Evolutionary conservation across 2,888 invertebrate species (phyloP), one percentile per base, ranked within the genome.

Genomic region (Zeuzera pyrina): DNA sequence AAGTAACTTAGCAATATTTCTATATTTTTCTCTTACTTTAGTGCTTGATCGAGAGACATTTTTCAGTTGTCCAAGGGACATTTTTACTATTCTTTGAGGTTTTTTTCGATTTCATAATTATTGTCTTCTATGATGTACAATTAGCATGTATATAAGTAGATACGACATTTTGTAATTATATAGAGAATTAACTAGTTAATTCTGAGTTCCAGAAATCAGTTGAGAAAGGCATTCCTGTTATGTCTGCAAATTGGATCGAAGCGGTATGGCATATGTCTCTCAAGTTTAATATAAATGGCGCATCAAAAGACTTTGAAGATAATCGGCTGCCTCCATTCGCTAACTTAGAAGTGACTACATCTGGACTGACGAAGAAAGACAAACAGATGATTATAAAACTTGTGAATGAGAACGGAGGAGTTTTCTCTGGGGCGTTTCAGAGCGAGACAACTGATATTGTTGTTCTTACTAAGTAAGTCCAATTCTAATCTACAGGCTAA

Each of bases 171-270:
- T n/a, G n/a, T n/a, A n/a, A n/a, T n/a, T n/a, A n/a, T n/a, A n/a
- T n/a, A n/a, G n/a, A n/a, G n/a, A n/a, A n/a, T n/a, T n/a, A n/a
- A n/a, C n/a, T 31, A n/a, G 4, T 12, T 16, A 13, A 22, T 35
- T 34, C 46, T 35, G 38, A 34, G 23, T 57, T 65, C 7, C 57
- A 92, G 90, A 89, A 88, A 67, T 93, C 94, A 10, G 83, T 86
- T 14, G 86, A 88, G 52, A 78, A 78, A 47, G 86, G 87, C 31
- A 86, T 91, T 35, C 89, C 90, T 15, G 85, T 96, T 6, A 91
- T 96, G 90, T 85, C 87, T 3, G 85, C 88, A 5, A 84, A 87
- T 10, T 97, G 97, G 96, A 83, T 97, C 0, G 79, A 89, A 19
- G 88, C 87, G 0, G 90, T 95, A 0, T 97, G 95, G 95, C 77